These are phyloP conservation scores for Lacerta bilineata DNA, from an alignment of 2,797 vertebrate genomes.

Conservation along the genomic window DNA sequence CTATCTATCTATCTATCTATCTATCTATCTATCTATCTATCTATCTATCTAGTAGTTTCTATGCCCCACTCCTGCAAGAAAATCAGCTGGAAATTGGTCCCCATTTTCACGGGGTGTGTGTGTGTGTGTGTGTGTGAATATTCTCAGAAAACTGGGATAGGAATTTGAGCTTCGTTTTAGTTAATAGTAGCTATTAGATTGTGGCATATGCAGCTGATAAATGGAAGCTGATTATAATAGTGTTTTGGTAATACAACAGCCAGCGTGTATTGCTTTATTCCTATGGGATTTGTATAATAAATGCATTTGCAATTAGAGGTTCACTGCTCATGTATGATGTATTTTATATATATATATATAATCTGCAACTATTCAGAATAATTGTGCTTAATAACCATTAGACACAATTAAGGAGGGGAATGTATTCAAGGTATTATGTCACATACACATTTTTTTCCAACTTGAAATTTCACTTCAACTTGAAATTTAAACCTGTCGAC, in stretches of 20 bases:
- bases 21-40: too few relatives aligned
- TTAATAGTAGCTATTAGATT: accelerated
- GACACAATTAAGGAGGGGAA: accelerated
- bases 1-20: too few relatives aligned
- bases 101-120: too few relatives aligned
- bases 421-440: background rate
- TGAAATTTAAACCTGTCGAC: constrained; percentile 1
- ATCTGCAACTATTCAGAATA: constrained; percentile 16
- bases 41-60: too few relatives aligned
- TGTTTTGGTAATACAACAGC: constrained; percentile 21
- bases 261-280: background rate
- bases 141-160: too few relatives aligned
- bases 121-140: too few relatives aligned
- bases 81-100: too few relatives aligned
- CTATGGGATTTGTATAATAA: constrained; percentile 3
- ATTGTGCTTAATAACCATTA: background rate
- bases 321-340: constrained; percentile 21
- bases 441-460: background rate
- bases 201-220: background rate
- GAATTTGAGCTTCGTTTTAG: too few relatives aligned
- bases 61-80: too few relatives aligned
- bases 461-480: background rate
- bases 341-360: background rate
- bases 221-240: background rate
- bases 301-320: constrained; percentile 20